Conservation (phyloP, 2,113 vertebrate species). For the Pristiophorus japonicus region DNA sequence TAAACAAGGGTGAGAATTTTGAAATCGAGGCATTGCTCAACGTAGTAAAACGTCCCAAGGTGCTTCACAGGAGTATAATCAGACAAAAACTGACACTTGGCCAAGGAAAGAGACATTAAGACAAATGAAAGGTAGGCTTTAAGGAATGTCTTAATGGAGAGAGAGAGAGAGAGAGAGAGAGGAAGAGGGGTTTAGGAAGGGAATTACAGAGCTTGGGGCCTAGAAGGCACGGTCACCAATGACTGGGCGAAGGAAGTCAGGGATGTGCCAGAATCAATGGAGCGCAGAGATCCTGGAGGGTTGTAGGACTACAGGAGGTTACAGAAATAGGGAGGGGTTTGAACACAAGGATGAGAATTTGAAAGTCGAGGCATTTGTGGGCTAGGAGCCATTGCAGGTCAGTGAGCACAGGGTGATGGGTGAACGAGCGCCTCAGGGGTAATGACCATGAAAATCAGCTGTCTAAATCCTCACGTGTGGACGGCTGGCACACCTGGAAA, state of each 20-base stretch:
- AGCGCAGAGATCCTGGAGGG: too few relatives aligned
- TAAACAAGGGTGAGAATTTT: too few relatives aligned
- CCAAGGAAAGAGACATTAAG: not conserved
- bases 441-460: not conserved
- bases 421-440: too few relatives aligned
- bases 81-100: not conserved
- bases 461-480: not conserved
- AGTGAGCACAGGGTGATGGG: too few relatives aligned
- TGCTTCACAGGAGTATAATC: not conserved
- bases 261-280: not conserved
- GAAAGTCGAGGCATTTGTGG: not conserved
- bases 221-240: not conserved
- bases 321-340: not conserved
- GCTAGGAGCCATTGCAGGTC: not conserved
- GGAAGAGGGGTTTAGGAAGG: not conserved
- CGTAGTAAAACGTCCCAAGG: not conserved
- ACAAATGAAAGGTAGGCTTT: not conserved
- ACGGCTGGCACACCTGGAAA: not conserved
- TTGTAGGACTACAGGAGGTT: not conserved
- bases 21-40: too few relatives aligned
- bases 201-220: not conserved
- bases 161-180: not conserved
- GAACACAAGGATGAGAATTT: not conserved
- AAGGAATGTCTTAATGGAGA: not conserved
- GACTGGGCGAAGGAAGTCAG: not conserved